Conservation (phyloP, 92 coral and sea anemone genomes). For the Actinernus sp. region DNA sequence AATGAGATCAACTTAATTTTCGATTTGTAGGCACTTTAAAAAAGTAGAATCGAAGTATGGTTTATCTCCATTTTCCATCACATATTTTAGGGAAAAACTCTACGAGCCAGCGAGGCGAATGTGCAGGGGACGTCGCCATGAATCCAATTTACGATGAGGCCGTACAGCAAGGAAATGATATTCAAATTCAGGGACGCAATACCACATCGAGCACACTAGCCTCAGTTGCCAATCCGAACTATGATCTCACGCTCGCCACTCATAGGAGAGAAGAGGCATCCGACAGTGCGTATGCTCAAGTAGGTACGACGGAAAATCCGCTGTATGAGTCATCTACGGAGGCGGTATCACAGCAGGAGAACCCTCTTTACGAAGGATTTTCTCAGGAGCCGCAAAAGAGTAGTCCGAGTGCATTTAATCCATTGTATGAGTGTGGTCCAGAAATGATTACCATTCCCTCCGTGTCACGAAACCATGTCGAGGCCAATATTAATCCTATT, state of each 20-base stretch:
- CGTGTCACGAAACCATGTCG: background rate
- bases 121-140: constrained; percentile 36
- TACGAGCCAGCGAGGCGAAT: constrained; percentile 10
- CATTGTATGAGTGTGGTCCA: constrained; percentile 3
- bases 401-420: background rate
- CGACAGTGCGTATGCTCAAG: constrained; percentile 17
- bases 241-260: constrained; percentile 47
- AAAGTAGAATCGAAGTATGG: no score
- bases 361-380: constrained; percentile 33
- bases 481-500: constrained; percentile 39
- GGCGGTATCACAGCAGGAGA: constrained; percentile 7
- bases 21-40: no score
- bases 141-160: constrained; percentile 59
- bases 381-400: background rate
- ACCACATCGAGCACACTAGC: background rate
- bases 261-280: constrained; percentile 9
- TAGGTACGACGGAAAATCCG: constrained; percentile 52
- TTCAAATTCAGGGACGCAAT: background rate
- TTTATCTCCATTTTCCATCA: no score
- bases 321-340: constrained; percentile 45
- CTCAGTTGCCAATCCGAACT: constrained; percentile 58
- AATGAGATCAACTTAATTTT: no score
- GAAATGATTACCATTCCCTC: background rate
- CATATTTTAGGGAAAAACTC: constrained; percentile 18
- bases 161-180: background rate